Conservation (phyloP, 2,888 invertebrate species). For the Frankliniella intonsa region DNA sequence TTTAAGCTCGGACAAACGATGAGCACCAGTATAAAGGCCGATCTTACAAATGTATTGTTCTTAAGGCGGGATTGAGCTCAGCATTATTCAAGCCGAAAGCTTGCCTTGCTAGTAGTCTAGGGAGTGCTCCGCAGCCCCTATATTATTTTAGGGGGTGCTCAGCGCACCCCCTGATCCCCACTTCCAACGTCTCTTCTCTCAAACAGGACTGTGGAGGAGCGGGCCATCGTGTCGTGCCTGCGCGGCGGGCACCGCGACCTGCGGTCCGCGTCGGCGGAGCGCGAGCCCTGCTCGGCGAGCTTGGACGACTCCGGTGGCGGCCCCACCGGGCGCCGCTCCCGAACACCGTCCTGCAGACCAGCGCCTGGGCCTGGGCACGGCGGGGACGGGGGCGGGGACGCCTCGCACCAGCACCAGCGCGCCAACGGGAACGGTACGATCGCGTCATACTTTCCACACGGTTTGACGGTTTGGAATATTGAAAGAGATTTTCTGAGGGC, state of each 20-base stretch:
- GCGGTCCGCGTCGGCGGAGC: constrained; percentile 34
- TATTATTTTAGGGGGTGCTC: too few relatives aligned
- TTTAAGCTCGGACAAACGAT: too few relatives aligned
- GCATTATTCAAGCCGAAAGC: too few relatives aligned
- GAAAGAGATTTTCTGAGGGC: background rate
- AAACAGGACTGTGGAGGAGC: constrained; percentile 27
- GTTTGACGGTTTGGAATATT: too few relatives aligned
- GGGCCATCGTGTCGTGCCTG: constrained; percentile 27
- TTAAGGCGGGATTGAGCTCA: too few relatives aligned
- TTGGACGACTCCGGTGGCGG: background rate
- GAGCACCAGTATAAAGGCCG: too few relatives aligned
- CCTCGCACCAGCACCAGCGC: background rate
- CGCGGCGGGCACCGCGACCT: background rate
- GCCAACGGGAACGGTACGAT: constrained; percentile 6
- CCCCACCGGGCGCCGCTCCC: background rate
- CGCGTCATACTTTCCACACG: background rate
- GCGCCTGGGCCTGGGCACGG: background rate
- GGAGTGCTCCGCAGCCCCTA: too few relatives aligned
- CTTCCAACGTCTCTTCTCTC: constrained; percentile 32
- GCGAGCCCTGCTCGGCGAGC: background rate
- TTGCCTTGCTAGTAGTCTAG: too few relatives aligned
- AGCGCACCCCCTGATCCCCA: constrained; percentile 4
- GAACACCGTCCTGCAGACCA: background rate
- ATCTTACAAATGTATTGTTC: too few relatives aligned
- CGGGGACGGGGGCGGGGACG: background rate